A percentile compares a stretch with the other conserved stretches of the same genome.
Conservation (phyloP, 2,888 invertebrate genomes). For the Noctua janthe region DNA sequence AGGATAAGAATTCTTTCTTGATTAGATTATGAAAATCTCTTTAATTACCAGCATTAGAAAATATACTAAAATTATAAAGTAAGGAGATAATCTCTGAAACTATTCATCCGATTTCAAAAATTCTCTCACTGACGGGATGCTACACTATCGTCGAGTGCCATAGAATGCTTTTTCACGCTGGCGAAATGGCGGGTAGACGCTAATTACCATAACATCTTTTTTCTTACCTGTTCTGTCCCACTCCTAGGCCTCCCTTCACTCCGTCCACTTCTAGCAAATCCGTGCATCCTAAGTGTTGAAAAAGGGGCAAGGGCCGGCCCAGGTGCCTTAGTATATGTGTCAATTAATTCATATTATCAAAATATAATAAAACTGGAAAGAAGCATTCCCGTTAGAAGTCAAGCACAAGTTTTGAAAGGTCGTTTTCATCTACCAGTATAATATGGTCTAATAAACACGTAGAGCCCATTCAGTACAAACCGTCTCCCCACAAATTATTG, state of each 20-base stretch:
- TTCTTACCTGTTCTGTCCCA: too few relatives aligned
- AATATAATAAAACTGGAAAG: not conserved
- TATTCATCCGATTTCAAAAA: not conserved
- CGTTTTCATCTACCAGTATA: not conserved
- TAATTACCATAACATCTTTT: too few relatives aligned
- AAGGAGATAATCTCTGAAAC: not conserved
- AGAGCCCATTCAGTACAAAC: not conserved
- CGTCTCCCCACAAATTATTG: constrained; percentile 12
- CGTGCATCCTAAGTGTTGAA: too few relatives aligned
- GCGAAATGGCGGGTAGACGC: too few relatives aligned
- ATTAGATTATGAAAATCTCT: not conserved
- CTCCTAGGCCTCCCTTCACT: too few relatives aligned
- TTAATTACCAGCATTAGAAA: not conserved
- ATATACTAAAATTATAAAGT: not conserved
- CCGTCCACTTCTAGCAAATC: too few relatives aligned
- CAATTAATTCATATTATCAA: too few relatives aligned
- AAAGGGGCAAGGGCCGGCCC: too few relatives aligned
- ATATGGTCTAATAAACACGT: not conserved
- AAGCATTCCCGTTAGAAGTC: not conserved
- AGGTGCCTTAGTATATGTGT: too few relatives aligned
- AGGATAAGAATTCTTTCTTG: not conserved
- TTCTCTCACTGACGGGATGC: too few relatives aligned
- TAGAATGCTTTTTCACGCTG: not conserved
- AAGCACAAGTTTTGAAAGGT: not conserved
- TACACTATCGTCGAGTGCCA: not conserved